phyloP scores from a whole-genome alignment of 35 echinoderm and acorn worm genomes.

The Apostichopus japonicus region DNA sequence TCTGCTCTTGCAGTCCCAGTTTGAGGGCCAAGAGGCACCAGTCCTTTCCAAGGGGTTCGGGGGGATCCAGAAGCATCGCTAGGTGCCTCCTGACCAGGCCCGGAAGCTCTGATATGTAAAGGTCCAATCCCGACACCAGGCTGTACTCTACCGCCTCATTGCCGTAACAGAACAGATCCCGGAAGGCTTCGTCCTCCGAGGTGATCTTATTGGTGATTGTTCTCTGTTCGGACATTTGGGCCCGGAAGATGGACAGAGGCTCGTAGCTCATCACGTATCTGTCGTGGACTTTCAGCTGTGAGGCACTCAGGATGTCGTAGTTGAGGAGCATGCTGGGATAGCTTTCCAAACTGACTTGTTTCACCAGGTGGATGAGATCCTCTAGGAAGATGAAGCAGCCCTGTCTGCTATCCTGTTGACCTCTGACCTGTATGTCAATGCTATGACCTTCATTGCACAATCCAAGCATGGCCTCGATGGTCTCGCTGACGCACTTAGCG shows the following conservation, averaged over 20 bases:
- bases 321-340: slow-evolving; percentile 89
- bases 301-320: slow-evolving; percentile 77
- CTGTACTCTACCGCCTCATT: slow-evolving; percentile 76
- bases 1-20: slow-evolving; percentile 80
- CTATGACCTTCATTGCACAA: slow-evolving; percentile 83
- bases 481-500: slow-evolving; percentile 92
- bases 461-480: slow-evolving; percentile 82
- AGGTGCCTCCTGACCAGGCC: slow-evolving; percentile 82
- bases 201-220: slow-evolving; percentile 78
- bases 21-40: slow-evolving; percentile 94
- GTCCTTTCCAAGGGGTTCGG: slow-evolving; percentile 97
- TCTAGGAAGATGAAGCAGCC: slow-evolving; percentile 97
- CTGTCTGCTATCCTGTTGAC: slow-evolving; percentile 81
- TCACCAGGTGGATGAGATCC: slow-evolving; percentile 88
- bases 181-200: slow-evolving; percentile 79
- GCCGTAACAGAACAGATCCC: slow-evolving; percentile 88
- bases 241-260: slow-evolving; percentile 70
- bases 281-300: slow-evolving; percentile 85
- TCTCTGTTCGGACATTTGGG: slow-evolving; percentile 61
- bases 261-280: slow-evolving; percentile 84
- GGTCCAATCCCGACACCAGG: slow-evolving; percentile 73
- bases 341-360: slow-evolving; percentile 79
- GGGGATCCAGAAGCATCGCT: slow-evolving; percentile 95
- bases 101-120: slow-evolving; percentile 86
- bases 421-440: slow-evolving; percentile 84